Evolutionary conservation across 2,888 invertebrate species (phyloP), one percentile per base, ranked within the genome.

Genomic region (Ormyrus labotus): DNA sequence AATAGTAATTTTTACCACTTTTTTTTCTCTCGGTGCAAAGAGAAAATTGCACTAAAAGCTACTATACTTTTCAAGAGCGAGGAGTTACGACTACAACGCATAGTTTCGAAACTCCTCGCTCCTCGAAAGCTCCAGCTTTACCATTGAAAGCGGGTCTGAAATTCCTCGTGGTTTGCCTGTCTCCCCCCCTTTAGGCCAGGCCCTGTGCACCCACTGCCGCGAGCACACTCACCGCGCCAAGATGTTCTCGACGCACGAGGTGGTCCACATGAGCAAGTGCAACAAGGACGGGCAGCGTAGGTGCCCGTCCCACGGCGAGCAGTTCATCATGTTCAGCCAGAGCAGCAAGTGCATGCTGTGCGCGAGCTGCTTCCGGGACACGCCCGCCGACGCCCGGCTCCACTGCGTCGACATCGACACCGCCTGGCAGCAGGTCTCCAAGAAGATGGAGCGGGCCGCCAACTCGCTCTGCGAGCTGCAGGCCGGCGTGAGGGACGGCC

Each of bases 341-440:
- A 92, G 94, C 78, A 94, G 94, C 86, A 93, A 94, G 87, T 92
- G 92, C 68, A 94, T 95, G 94, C 91, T 95, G 63, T 96, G 95
- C 89, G 95, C 95, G 63, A 95, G 94, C 84, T 95, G 95, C 87
- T 95, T 95, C 86, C 93, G 95, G 57, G 95, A 95, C 85, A 93
- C 94, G 72, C 94, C 94, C 70, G 92, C 93, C 65, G 95, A 95
- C 83, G 92, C 93, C 19, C 91, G 95, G 61, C 92, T 94, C 4
- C 94, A 95, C 87, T 95, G 95, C 89, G 92, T 95, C 45, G 95
- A 95, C 86, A 93, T 96, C 84, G 95, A 95, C 85, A 94, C 94
- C 57, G 95, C 95, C n/a, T 95, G 95, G 91, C 92, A 92, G 80
- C 94, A 94, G 88, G 93, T 94, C 48, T 92, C 94, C 78, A 94